Conservation (phyloP, 2,888 invertebrate genomes). For the Isoperla grammatica region DNA sequence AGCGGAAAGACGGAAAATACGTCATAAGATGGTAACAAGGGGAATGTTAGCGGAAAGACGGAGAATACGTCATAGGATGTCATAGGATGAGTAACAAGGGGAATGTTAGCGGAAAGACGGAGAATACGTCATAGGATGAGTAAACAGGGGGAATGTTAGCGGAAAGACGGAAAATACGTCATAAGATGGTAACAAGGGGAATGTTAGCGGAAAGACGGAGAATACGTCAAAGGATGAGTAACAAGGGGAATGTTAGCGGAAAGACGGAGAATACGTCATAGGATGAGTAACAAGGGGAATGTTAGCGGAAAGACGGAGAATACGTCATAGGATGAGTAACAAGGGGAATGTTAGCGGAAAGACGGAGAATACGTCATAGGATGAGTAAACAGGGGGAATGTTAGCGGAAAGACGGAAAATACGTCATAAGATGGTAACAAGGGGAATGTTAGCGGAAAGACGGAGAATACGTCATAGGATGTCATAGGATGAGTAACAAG, state of each 20-base stretch:
- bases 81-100: not conserved
- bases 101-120: not conserved
- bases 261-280: not conserved
- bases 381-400: not conserved
- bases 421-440: not conserved
- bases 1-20: not conserved
- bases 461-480: not conserved
- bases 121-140: not conserved
- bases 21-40: not conserved
- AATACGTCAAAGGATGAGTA: too few species aligned
- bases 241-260: not conserved
- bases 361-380: not conserved
- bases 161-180: not conserved
- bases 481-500: not conserved
- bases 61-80: not conserved
- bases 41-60: not conserved
- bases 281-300: not conserved
- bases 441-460: conserved; percentile 1
- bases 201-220: not conserved
- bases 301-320: not conserved
- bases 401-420: not conserved
- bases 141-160: not conserved
- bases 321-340: too few species aligned
- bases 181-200: not conserved
- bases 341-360: conserved; percentile 1